Evolutionary conservation across 2,113 vertebrate genomes (phyloP).

Genomic region (Passer montanus): DNA sequence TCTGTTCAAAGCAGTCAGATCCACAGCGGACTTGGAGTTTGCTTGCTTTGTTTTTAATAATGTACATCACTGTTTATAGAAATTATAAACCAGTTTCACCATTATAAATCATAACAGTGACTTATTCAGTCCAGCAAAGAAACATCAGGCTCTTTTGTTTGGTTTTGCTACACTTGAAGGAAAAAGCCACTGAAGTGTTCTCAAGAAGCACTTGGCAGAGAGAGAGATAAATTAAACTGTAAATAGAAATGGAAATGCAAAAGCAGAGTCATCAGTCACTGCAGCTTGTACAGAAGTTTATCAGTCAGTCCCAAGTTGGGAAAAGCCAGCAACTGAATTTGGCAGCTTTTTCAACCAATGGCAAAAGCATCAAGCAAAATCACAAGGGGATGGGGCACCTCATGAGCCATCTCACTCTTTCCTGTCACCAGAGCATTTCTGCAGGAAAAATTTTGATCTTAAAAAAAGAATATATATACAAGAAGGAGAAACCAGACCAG

Average conservation of each 20-base stretch:
- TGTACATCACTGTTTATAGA: background rate
- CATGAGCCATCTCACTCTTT: rapidly evolving
- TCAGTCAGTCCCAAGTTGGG: background rate
- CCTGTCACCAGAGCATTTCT: background rate
- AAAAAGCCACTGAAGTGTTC: slow-evolving; percentile 55
- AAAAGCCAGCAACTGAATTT: background rate
- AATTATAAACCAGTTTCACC: slow-evolving; percentile 33
- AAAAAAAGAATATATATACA: background rate
- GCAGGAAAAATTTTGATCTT: background rate
- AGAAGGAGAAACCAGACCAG: background rate
- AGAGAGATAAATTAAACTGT: slow-evolving; percentile 44
- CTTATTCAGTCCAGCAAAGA: slow-evolving; percentile 34
- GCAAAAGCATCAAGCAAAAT: background rate
- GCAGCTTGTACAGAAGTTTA: background rate
- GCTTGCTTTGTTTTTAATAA: slow-evolving; percentile 15
- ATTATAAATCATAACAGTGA: slow-evolving; percentile 41
- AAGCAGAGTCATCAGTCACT: background rate
- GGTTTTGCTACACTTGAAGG: slow-evolving; percentile 56
- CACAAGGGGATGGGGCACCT: rapidly evolving
- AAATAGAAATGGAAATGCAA: slow-evolving; percentile 47
- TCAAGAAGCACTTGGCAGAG: background rate
- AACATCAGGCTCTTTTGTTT: slow-evolving; percentile 39
- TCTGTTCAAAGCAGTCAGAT: slow-evolving; percentile 1
- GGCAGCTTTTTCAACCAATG: background rate
- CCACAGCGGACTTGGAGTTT: background rate